Percentiles rank a stretch among this genome's conserved stretches.
Evolutionary conservation across 2,888 invertebrate genomes (phyloP).

Genomic region (Nezara viridula): DNA sequence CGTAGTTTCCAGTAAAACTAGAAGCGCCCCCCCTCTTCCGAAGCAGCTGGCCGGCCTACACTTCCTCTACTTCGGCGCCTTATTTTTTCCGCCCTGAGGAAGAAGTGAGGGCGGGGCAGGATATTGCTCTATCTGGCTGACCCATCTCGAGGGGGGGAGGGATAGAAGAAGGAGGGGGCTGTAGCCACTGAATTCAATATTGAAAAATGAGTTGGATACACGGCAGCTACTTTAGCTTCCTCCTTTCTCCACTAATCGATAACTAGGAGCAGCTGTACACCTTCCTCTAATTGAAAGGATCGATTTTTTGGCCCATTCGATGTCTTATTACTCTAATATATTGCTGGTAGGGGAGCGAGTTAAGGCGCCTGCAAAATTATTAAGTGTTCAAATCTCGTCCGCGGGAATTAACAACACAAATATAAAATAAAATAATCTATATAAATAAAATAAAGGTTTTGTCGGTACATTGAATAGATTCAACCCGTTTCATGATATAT

Average conservation of each 20-base stretch:
- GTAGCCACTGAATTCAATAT: background rate
- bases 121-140: constrained; percentile 34
- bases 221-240: background rate
- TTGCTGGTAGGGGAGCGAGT: no score
- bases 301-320: background rate
- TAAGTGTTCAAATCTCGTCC: no score
- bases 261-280: background rate
- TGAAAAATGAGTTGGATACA: background rate
- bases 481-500: no score
- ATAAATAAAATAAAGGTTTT: no score
- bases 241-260: background rate
- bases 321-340: background rate
- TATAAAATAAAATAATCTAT: no score
- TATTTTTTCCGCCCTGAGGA: background rate
- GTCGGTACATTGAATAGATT: no score
- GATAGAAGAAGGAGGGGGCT: background rate
- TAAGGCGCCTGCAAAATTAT: no score
- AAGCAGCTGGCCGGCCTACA: background rate
- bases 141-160: background rate
- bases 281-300: no score
- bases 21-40: no score
- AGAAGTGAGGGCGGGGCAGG: background rate
- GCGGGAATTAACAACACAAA: no score
- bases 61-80: constrained; percentile 13
- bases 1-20: no score